Percentiles rank a stretch among this genome's conserved stretches.
phyloP scores from a whole-genome alignment of 2,113 vertebrate species.

The Lonchura striata region DNA sequence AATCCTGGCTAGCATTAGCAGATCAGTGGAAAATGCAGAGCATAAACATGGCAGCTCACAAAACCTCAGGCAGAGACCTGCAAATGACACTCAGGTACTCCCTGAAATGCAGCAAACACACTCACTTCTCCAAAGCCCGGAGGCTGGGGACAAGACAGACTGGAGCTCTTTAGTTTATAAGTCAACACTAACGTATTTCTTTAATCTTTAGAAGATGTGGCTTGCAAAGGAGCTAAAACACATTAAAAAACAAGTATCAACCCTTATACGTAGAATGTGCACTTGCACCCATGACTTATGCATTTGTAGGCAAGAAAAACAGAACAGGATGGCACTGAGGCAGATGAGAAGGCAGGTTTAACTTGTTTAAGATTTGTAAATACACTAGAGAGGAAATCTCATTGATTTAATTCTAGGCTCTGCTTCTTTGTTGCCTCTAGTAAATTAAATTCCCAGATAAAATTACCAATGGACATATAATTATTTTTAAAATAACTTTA shows the following conservation, averaged over 20 bases:
- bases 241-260: not conserved
- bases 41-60: not conserved
- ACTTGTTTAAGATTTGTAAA: conserved; percentile 11
- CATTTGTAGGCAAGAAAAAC: not conserved
- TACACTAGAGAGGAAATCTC: not conserved
- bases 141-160: not conserved
- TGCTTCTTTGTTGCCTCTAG: conserved; percentile 1
- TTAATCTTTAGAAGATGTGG: not conserved
- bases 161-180: not conserved
- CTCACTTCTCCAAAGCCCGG: fast-evolving
- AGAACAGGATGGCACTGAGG: not conserved
- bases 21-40: not conserved
- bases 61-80: not conserved
- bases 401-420: not conserved
- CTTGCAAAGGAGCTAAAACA: not conserved
- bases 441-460: conserved; percentile 29
- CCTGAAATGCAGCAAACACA: not conserved
- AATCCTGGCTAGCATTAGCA: not conserved
- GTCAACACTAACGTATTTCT: not conserved
- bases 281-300: not conserved
- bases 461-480: not conserved
- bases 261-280: not conserved
- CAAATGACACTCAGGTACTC: not conserved
- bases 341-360: not conserved
- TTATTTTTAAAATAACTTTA: not conserved